Evolutionary conservation across 2,888 invertebrate species (phyloP), one percentile per base, ranked within the genome.

Genomic region (Zaprionus obscuricornis): DNA sequence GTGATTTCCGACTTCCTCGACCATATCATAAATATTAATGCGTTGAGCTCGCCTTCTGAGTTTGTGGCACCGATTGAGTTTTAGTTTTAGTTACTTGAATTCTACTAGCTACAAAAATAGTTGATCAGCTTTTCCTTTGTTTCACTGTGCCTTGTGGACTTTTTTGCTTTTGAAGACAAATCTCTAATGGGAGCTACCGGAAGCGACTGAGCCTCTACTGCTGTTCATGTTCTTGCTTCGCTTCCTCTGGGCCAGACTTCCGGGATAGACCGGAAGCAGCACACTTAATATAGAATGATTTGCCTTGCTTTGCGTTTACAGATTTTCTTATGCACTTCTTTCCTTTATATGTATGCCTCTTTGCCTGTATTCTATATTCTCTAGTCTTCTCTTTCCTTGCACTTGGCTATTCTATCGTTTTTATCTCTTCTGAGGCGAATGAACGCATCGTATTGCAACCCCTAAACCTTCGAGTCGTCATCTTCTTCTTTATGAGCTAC

Each of bases 1-100:
- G 81, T 82, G 81, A 82, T 82, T 82, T 82, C 81, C 81, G 78
- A 82, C 68, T 82, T 82, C 81, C 81, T 82, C 62, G 49, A 46
- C 50, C 81, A 79, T 58, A 63, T 78, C 79, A 78, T 78, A 78
- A 78, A 78, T 78, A 78, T 78, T 65, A 71, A 78, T 78, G 78
- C 22, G 22, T 22, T n/a, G 50, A 16, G 13, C 17, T 8, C 31
- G 24, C 16, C 13, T 26, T 56, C 57, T n/a, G n/a, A n/a, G n/a
- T n/a, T n/a, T n/a, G n/a, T n/a, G n/a, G n/a, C n/a, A n/a, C n/a
- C n/a, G n/a, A n/a, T n/a, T n/a, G n/a, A n/a, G n/a, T n/a, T n/a
- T n/a, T n/a, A n/a, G n/a, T n/a, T n/a, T n/a, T n/a, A n/a, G n/a
- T n/a, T n/a, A n/a, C n/a, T n/a, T n/a, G n/a, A n/a, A n/a, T n/a